phyloP scores from a whole-genome alignment of 2,797 vertebrate genomes.

The Molossus alvarezi region DNA sequence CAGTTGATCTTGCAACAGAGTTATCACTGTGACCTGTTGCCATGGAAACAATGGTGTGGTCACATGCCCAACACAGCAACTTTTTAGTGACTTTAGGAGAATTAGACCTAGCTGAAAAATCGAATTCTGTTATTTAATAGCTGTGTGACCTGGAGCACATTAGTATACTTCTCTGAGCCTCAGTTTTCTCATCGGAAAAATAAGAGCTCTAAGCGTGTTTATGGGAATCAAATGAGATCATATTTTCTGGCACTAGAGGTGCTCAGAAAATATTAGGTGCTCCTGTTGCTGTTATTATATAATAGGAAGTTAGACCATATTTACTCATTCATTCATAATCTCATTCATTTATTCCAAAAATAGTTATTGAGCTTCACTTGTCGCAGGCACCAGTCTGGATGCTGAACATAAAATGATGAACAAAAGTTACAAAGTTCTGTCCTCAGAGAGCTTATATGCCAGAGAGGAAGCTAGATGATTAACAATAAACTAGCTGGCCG shows the following conservation, averaged over 20 bases:
- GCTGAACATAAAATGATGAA: constrained; percentile 52
- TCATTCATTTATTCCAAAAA: constrained; percentile 21
- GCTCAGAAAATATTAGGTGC: neutral
- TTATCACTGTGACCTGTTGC: neutral
- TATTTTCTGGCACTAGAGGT: neutral
- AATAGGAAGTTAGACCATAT: neutral
- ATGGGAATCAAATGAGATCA: constrained; percentile 6
- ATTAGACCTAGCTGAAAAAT: constrained; percentile 2
- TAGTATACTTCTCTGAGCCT: constrained; percentile 1
- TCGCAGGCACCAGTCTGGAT: neutral
- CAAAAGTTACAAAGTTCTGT: neutral
- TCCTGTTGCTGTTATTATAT: neutral
- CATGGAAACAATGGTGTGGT: constrained; percentile 32
- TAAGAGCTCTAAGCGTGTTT: constrained; percentile 16
- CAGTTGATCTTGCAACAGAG: constrained; percentile 12
- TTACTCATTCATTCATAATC: neutral
- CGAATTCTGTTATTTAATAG: constrained; percentile 20
- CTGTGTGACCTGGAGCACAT: constrained; percentile 5
- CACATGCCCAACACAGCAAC: neutral
- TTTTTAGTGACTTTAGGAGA: constrained; percentile 39
- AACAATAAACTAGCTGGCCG: neutral
- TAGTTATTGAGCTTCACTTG: neutral
- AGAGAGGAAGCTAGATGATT: neutral
- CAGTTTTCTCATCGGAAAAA: constrained; percentile 15
- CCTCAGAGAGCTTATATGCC: neutral